phyloP scores from a whole-genome alignment of 2,797 vertebrate genomes.

The Brachyrhaphis roseni region DNA sequence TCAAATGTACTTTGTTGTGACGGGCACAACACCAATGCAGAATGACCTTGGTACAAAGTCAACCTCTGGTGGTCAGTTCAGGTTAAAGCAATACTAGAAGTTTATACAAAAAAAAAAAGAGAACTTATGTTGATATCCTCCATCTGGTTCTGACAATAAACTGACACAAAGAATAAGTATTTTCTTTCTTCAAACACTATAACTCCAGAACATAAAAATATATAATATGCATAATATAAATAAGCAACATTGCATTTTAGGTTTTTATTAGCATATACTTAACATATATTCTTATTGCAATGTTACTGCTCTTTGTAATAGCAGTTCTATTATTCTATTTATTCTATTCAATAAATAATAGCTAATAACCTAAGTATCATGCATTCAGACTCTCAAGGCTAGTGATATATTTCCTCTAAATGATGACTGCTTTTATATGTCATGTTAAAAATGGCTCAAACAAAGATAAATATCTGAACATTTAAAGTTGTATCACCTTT shows the following conservation, averaged over 20 bases:
- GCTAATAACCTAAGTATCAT: neutral
- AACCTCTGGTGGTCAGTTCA: conserved; percentile 13
- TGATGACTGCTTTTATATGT: neutral
- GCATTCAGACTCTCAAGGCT: neutral
- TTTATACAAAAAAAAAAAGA: neutral
- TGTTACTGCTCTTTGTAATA: neutral
- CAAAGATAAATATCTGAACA: neutral
- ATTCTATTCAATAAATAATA: neutral
- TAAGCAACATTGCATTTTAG: neutral
- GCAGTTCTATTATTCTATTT: neutral
- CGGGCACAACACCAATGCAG: neutral
- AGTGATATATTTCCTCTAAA: neutral
- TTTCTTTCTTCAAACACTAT: neutral
- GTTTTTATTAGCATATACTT: neutral
- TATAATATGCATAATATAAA: neutral
- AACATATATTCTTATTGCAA: neutral
- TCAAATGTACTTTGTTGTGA: neutral
- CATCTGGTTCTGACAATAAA: neutral
- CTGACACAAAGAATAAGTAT: neutral
- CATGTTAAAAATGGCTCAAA: neutral
- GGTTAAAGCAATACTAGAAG: neutral
- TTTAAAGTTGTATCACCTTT: neutral
- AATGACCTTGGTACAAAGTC: neutral
- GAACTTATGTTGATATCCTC: neutral
- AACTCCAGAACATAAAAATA: neutral